A percentile compares a stretch with the other conserved stretches of the same genome.
Evolutionary conservation across 1,140 invertebrate genomes (phyloP).

Genomic region (Aphaenogaster rudis): DNA sequence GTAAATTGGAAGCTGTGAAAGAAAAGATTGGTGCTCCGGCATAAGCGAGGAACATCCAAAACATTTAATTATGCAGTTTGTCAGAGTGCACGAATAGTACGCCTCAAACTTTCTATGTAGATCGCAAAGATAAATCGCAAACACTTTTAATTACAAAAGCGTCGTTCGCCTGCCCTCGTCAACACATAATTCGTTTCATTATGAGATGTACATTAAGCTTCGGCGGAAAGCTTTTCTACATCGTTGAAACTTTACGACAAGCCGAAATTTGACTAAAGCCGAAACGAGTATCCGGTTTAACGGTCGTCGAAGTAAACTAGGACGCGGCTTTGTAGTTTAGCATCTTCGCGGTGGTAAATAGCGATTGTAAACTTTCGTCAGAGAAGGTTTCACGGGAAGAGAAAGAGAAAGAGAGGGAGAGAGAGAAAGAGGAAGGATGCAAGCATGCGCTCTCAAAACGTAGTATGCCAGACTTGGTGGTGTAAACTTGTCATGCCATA

Average conservation of each 20-base stretch:
- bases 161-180: background rate
- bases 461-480: background rate
- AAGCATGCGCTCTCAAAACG: background rate
- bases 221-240: background rate
- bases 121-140: slow-evolving; percentile 20
- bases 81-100: background rate
- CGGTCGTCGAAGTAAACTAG: slow-evolving; percentile 33
- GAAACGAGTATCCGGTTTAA: slow-evolving; percentile 45
- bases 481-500: slow-evolving; percentile 35
- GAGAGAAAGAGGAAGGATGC: background rate
- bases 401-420: background rate
- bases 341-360: slow-evolving; percentile 46
- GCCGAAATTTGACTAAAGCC: slow-evolving; percentile 23
- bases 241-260: slow-evolving; percentile 29
- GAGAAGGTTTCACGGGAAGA: background rate
- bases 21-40: slow-evolving; percentile 8
- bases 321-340: slow-evolving; percentile 35
- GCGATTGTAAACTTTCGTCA: slow-evolving; percentile 37
- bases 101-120: background rate
- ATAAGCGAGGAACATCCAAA: slow-evolving; percentile 9
- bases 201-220: background rate
- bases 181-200: slow-evolving; percentile 28
- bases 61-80: slow-evolving; percentile 52
- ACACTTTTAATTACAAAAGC: slow-evolving; percentile 26
- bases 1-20: slow-evolving; percentile 44